These are phyloP conservation scores for Platyscapa corneri DNA, from an alignment of 1,140 invertebrate species.

Conservation along the genomic window DNA sequence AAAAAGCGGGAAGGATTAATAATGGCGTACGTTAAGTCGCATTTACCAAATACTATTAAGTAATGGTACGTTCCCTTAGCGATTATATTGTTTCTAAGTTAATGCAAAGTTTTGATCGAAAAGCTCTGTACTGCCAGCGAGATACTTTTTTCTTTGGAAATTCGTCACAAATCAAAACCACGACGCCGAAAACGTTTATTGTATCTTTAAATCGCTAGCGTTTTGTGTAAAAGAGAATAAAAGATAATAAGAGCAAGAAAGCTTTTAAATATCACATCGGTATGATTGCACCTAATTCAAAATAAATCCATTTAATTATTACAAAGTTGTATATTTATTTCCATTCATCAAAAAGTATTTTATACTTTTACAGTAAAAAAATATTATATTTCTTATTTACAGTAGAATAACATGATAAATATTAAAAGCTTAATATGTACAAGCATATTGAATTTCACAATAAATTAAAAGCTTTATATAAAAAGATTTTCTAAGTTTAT, in stretches of 20 bases:
- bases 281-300: slow-evolving; percentile 51
- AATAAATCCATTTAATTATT: slow-evolving; percentile 56
- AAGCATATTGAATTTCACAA: background rate
- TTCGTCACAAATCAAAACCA: slow-evolving; percentile 30
- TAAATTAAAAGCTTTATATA: slow-evolving; percentile 15
- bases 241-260: slow-evolving; percentile 35
- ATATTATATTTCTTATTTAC: slow-evolving; percentile 39
- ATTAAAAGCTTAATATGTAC: background rate
- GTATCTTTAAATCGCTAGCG: slow-evolving; percentile 50
- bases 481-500: slow-evolving; percentile 57
- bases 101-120: slow-evolving; percentile 37
- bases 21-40: slow-evolving; percentile 36
- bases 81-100: slow-evolving; percentile 47
- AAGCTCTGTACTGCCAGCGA: slow-evolving; percentile 53
- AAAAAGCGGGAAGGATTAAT: slow-evolving; percentile 24
- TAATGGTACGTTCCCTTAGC: slow-evolving; percentile 51
- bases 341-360: slow-evolving; percentile 7
- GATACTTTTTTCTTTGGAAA: slow-evolving; percentile 43
- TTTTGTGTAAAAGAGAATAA: slow-evolving; percentile 49
- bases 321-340: slow-evolving; percentile 33
- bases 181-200: slow-evolving; percentile 40
- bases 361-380: slow-evolving; percentile 13
- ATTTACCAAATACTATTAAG: slow-evolving; percentile 55
- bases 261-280: slow-evolving; percentile 49
- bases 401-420: too few species aligned